phyloP scores from a whole-genome alignment of 2,797 vertebrate species.

The Otolemur crassicaudatus region DNA sequence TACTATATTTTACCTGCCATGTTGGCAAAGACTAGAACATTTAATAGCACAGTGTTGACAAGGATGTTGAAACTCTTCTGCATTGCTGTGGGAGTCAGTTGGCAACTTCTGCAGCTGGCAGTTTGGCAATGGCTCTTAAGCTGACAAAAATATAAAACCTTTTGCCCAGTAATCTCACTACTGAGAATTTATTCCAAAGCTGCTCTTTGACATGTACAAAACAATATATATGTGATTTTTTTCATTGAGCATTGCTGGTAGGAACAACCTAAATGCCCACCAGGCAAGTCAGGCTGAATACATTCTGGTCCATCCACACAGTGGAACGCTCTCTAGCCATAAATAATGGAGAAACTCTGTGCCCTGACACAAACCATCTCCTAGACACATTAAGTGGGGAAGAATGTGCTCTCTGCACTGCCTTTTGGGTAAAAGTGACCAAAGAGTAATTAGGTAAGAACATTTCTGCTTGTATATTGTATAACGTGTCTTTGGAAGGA shows the following conservation, averaged over 20 bases:
- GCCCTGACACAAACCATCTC: background rate
- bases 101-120: background rate
- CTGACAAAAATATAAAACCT: background rate
- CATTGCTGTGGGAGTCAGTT: too few species aligned
- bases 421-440: background rate
- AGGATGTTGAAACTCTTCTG: background rate
- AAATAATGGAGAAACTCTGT: accelerated
- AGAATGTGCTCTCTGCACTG: accelerated
- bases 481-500: background rate
- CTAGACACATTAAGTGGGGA: background rate
- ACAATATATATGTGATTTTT: accelerated
- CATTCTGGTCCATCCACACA: accelerated
- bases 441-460: accelerated
- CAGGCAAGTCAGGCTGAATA: accelerated
- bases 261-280: accelerated
- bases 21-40: accelerated
- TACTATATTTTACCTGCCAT: accelerated
- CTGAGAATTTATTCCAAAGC: background rate
- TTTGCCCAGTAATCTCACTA: background rate
- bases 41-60: background rate
- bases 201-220: background rate
- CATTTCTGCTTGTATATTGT: accelerated
- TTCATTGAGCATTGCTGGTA: accelerated
- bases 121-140: background rate
- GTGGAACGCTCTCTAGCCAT: background rate